These are phyloP conservation scores for Vanessa tameamea DNA, from an alignment of 1,140 invertebrate genomes.

Conservation along the genomic window DNA sequence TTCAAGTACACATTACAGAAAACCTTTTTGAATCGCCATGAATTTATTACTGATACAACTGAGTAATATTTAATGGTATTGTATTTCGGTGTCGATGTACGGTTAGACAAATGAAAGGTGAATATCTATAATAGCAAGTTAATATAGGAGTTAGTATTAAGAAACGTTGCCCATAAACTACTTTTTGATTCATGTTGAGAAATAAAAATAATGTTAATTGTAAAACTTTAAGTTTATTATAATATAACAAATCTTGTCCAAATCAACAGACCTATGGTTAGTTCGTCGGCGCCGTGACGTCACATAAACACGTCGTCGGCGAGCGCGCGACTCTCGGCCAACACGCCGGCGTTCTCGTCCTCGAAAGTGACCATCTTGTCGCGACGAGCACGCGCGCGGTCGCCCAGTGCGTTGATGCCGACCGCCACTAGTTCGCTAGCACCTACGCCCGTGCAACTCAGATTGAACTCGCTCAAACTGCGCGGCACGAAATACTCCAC, in stretches of 20 bases:
- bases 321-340: conserved; percentile 41
- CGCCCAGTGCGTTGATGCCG: conserved; percentile 36
- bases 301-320: conserved; percentile 78
- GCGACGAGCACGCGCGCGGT: conserved; percentile 73
- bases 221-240: conserved; percentile 66
- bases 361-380: conserved; percentile 92
- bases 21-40: too few relatives aligned
- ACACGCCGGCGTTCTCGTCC: conserved; percentile 81
- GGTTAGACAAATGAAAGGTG: too few relatives aligned
- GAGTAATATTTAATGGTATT: too few relatives aligned
- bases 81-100: too few relatives aligned
- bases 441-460: conserved; percentile 81
- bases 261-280: conserved; percentile 48
- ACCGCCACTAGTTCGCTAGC: conserved; percentile 30
- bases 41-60: too few relatives aligned
- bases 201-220: conserved; percentile 41
- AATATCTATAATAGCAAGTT: too few relatives aligned
- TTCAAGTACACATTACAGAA: too few relatives aligned
- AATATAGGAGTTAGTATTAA: too few relatives aligned
- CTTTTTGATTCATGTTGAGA: too few relatives aligned
- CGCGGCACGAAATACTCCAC: conserved; percentile 91
- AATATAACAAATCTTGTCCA: conserved; percentile 68
- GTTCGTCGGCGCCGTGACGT: conserved; percentile 39
- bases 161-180: too few relatives aligned
- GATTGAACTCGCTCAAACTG: conserved; percentile 90